Conservation (phyloP, 2,113 vertebrate genomes). For the Takifugu bimaculatus region DNA sequence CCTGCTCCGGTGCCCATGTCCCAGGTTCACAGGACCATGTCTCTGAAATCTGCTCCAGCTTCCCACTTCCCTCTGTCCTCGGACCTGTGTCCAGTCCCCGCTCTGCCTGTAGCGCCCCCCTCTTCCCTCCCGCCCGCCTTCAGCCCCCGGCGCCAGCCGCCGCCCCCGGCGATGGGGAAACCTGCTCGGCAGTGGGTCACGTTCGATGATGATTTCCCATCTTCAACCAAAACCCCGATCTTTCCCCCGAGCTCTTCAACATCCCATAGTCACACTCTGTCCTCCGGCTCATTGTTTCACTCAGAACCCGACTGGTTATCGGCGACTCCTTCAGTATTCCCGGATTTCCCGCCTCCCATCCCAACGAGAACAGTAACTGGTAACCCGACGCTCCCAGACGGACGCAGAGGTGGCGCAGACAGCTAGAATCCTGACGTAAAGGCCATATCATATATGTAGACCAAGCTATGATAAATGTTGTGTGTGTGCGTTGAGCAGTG, state of each 20-base stretch:
- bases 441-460: conserved; percentile 60
- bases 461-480: conserved; percentile 52
- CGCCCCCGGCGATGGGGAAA: conserved; percentile 29
- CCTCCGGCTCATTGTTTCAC: conserved; percentile 57
- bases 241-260: conserved; percentile 10
- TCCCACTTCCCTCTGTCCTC: conserved; percentile 6
- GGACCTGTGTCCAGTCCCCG: conserved; percentile 9
- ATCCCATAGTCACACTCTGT: conserved; percentile 49
- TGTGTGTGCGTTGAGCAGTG: conserved; percentile 53
- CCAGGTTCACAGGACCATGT: conserved; percentile 31
- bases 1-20: conserved; percentile 32
- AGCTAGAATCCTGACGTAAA: conserved; percentile 41
- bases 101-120: conserved; percentile 44
- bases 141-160: conserved; percentile 42
- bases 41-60: conserved; percentile 29
- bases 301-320: conserved; percentile 73
- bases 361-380: conserved; percentile 71
- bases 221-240: conserved; percentile 23
- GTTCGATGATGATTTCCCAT: conserved; percentile 69
- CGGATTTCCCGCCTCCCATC: conserved; percentile 76
- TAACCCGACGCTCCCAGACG: conserved; percentile 54
- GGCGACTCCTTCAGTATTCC: conserved; percentile 66
- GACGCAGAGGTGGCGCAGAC: conserved; percentile 71
- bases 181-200: conserved; percentile 86
- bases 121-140: conserved; percentile 45